These are phyloP conservation scores for Sipha flava DNA, from an alignment of 1,140 invertebrate species.

Conservation along the genomic window DNA sequence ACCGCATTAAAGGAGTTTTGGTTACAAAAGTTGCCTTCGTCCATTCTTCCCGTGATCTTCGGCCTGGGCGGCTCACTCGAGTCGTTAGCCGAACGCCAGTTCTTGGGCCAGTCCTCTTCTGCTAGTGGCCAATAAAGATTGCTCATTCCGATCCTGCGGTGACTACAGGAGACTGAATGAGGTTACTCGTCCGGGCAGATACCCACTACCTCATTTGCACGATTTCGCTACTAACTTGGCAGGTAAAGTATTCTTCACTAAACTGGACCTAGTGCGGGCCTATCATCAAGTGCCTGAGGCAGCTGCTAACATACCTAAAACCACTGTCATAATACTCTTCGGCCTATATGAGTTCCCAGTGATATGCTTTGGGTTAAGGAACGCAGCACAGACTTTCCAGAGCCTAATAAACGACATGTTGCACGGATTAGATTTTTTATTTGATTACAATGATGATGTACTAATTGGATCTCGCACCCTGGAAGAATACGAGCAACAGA, in stretches of 20 bases:
- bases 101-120: slow-evolving; percentile 46
- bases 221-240: slow-evolving; percentile 42
- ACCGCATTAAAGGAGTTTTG: not conserved
- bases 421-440: not conserved
- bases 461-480: slow-evolving; percentile 34
- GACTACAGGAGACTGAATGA: slow-evolving; percentile 48
- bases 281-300: slow-evolving; percentile 46
- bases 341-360: slow-evolving; percentile 25
- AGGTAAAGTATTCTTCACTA: slow-evolving; percentile 44
- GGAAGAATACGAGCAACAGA: slow-evolving; percentile 33
- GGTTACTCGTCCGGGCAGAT: slow-evolving; percentile 42
- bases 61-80: not conserved
- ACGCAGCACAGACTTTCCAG: not conserved
- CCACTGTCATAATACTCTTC: slow-evolving; percentile 45
- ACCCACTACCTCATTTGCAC: slow-evolving; percentile 42
- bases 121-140: slow-evolving; percentile 46
- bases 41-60: not conserved
- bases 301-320: slow-evolving; percentile 41
- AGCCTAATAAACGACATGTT: not conserved
- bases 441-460: slow-evolving; percentile 38
- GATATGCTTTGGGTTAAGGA: slow-evolving; percentile 13
- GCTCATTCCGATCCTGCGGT: slow-evolving; percentile 44
- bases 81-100: slow-evolving; percentile 35
- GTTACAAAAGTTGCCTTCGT: not conserved
- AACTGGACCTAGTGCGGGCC: slow-evolving; percentile 46